Evolutionary conservation across 2,888 invertebrate species (phyloP), one percentile per base, ranked within the genome.

Genomic region (Tridacna gigas): DNA sequence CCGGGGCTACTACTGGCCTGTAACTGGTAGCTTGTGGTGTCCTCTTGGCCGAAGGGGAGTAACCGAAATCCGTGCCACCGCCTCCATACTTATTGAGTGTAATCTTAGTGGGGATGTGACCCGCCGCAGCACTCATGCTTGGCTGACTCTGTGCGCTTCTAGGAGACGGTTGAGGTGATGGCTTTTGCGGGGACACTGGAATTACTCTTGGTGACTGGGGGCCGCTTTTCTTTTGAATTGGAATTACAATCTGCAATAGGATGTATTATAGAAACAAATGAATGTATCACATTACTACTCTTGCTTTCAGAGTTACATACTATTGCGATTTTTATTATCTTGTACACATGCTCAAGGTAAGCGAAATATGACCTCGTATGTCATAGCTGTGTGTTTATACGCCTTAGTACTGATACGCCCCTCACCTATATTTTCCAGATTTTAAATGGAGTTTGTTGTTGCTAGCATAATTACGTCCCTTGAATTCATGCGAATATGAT

Each of bases 51-150:
- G 86, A 80, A 20, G 81, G 79, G 45, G 81, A 60, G 51, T 89
- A 90, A 28, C 92, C 93, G 79, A 91, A 92, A 61, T 89, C 85
- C 11, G 89, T 88, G 0, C 86, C 88, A 25, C 92, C 92, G n/a
- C 92, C 93, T 71, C 93, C 93, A 81, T 89, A 89, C 67, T 90
- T 90, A 77, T 85, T 89, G 74, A 90, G 79, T 13, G 89, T 90
- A n/a, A 91, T 82, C 82, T 92, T 92, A 71, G 84, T 91, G 22
- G 91, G 92, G 73, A 88, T 88, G 83, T 89, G 89, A 18, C 91
- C 91, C 20, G 89, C 87, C 37, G 79, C 76, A 28, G 78, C 65
- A n/a, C 65, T 51, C 25, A 66, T 74, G 47, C 25, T 75, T 37
- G 79, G 78, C 18, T 77, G 63, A 26, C 82, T 79, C 51, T 73